These are phyloP conservation scores for Podabrus alpinus DNA, from an alignment of 2,888 invertebrate genomes.

Conservation along the genomic window DNA sequence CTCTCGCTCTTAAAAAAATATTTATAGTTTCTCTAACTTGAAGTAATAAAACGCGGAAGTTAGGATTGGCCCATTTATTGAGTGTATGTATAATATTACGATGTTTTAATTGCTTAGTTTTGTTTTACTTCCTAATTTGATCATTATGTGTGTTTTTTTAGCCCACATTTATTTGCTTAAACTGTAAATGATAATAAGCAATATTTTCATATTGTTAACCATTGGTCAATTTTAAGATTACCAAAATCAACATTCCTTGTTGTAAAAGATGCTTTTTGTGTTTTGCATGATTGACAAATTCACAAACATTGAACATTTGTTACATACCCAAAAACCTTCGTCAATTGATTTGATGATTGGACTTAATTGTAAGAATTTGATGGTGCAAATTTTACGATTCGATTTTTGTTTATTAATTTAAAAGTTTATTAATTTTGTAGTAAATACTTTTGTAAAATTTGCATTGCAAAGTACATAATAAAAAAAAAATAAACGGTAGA, in stretches of 20 bases:
- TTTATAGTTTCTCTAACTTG: not conserved
- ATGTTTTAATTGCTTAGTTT: not conserved
- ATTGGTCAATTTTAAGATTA: not conserved
- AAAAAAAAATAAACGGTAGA: not conserved
- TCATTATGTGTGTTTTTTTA: not conserved
- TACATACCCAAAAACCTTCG: not conserved
- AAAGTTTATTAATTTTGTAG: not conserved
- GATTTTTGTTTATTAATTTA: not conserved
- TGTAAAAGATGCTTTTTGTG: not conserved
- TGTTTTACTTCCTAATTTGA: not conserved
- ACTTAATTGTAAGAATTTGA: not conserved
- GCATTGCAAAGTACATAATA: not conserved
- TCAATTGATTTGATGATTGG: not conserved
- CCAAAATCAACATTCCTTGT: not conserved
- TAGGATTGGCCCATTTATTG: conserved; percentile 16
- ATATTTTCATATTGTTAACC: not conserved
- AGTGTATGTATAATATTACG: conserved; percentile 24
- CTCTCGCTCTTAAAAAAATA: conserved; percentile 63
- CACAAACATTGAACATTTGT: not conserved
- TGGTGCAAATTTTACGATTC: not conserved
- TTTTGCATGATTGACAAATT: not conserved
- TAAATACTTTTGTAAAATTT: not conserved
- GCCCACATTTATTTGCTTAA: not conserved
- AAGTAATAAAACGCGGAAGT: conserved; percentile 3
- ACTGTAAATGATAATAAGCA: not conserved